Conservation (phyloP, 2,888 invertebrate species). For the Muscina levida region DNA sequence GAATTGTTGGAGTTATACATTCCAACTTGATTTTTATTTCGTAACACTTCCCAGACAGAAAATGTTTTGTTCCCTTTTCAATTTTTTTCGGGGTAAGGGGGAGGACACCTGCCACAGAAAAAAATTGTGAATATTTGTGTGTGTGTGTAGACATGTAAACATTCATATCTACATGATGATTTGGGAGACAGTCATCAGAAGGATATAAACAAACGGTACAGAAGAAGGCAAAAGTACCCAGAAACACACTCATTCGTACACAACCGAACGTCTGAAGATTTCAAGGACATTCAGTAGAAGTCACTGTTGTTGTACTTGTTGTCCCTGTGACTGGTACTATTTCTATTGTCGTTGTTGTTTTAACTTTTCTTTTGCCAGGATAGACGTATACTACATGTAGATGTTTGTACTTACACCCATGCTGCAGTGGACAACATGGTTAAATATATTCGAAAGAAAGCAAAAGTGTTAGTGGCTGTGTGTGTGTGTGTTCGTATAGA, state of each 20-base stretch:
- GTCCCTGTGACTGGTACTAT: not conserved
- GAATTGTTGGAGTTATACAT: conserved; percentile 13
- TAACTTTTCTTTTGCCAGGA: conserved; percentile 19
- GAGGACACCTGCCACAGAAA: not conserved
- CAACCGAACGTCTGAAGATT: conserved; percentile 60
- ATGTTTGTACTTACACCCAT: not conserved
- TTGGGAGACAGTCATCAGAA: conserved; percentile 48
- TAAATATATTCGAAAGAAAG: conserved; percentile 52
- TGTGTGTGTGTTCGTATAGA: not conserved
- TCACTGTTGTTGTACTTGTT: conserved; percentile 11
- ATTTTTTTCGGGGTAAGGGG: not conserved
- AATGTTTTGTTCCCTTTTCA: conserved; percentile 21
- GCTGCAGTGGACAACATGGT: conserved; percentile 35
- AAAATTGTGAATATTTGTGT: not conserved
- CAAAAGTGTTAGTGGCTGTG: conserved; percentile 46
- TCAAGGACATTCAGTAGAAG: conserved; percentile 58
- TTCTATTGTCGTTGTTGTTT: not conserved
- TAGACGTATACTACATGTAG: not conserved
- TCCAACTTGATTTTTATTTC: conserved; percentile 51
- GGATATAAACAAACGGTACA: conserved; percentile 7
- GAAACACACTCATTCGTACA: not conserved
- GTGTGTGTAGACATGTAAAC: conserved; percentile 28
- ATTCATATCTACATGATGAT: conserved; percentile 43
- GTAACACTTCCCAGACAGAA: conserved; percentile 59
- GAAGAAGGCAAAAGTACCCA: conserved; percentile 28